phyloP scores from a whole-genome alignment of 2,888 invertebrate genomes.

The Vanessa cardui region DNA sequence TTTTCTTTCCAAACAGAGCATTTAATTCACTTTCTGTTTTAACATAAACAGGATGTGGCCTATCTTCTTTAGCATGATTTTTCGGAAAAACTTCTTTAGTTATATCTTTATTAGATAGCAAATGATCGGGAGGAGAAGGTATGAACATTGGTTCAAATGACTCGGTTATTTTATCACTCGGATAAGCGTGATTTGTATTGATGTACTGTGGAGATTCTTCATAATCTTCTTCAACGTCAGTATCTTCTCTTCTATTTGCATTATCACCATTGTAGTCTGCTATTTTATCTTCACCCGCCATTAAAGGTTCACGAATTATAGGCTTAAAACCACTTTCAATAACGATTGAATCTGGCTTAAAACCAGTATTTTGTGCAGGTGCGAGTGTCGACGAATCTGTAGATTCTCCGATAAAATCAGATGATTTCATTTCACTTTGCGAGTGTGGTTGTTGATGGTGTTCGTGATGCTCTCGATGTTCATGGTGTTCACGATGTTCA shows the following conservation, averaged over 20 bases:
- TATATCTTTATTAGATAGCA: constrained; percentile 62
- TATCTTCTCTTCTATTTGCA: constrained; percentile 79
- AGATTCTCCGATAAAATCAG: constrained; percentile 75
- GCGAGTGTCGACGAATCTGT: constrained; percentile 66
- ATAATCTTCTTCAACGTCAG: constrained; percentile 73
- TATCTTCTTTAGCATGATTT: constrained; percentile 75
- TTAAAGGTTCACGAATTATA: constrained; percentile 84
- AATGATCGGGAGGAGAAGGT: constrained; percentile 88
- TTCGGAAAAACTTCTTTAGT: constrained; percentile 73
- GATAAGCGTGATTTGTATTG: constrained; percentile 61
- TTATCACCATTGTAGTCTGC: constrained; percentile 54
- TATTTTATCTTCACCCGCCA: constrained; percentile 80
- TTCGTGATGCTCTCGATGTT: constrained; percentile 47
- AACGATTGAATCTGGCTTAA: constrained; percentile 90
- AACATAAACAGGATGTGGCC: constrained; percentile 77
- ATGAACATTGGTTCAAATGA: constrained; percentile 91
- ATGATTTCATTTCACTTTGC: constrained; percentile 68
- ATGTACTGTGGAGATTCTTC: constrained; percentile 70
- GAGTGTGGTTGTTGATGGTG: constrained; percentile 48
- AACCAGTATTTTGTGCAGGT: constrained; percentile 88
- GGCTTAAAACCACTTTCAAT: constrained; percentile 94
- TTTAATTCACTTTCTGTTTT: constrained; percentile 65
- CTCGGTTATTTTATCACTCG: constrained; percentile 82
- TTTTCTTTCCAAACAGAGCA: constrained; percentile 65
- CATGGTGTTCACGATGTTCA: constrained; percentile 52